Evolutionary conservation across 2,888 invertebrate genomes (phyloP).

Genomic region (Rhagonycha lutea): DNA sequence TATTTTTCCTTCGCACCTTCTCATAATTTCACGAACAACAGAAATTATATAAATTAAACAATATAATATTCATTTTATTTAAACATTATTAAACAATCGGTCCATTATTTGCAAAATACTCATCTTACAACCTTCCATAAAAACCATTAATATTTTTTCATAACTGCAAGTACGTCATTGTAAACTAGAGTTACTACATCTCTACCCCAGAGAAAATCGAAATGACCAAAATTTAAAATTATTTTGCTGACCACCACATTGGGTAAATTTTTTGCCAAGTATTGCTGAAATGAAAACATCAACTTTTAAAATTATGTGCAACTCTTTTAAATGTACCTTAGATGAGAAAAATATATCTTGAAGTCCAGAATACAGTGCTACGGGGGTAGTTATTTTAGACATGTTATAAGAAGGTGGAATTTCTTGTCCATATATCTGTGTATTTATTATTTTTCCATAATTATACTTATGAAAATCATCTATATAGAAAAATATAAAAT

Average conservation of each 20-base stretch:
- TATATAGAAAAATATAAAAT: background rate
- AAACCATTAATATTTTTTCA: no score
- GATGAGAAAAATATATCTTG: background rate
- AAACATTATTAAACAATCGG: no score
- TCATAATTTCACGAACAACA: no score
- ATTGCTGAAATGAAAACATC: background rate
- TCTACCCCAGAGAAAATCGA: background rate
- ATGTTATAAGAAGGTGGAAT: background rate
- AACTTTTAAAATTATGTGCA: background rate
- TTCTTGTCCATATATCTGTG: background rate
- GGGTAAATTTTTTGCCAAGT: background rate
- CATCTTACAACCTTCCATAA: no score
- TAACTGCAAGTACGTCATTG: no score
- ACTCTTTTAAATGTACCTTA: background rate
- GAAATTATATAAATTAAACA: no score
- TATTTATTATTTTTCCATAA: background rate
- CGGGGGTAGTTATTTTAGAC: background rate
- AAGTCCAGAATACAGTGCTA: background rate
- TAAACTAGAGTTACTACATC: background rate
- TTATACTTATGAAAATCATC: background rate
- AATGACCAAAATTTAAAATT: background rate
- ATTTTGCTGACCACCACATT: background rate
- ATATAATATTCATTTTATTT: no score
- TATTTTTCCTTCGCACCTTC: no score
- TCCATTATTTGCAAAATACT: no score